These are phyloP conservation scores for Macrosiphum euphorbiae DNA, from an alignment of 2,888 invertebrate genomes.

Conservation along the genomic window DNA sequence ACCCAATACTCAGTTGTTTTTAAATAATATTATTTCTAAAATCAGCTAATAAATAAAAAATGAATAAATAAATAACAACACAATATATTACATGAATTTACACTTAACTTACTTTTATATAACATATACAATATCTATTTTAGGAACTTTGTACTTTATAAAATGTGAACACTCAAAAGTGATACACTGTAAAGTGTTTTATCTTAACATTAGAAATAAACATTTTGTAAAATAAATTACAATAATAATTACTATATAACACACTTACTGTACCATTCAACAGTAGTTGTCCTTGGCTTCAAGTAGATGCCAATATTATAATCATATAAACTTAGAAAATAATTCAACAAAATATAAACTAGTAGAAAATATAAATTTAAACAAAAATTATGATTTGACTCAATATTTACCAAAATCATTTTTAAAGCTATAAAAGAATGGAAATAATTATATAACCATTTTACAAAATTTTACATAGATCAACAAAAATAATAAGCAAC, in stretches of 20 bases:
- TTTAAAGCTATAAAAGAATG: background rate
- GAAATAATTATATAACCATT: conserved; percentile 39
- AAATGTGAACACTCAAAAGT: conserved; percentile 22
- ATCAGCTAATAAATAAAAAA: background rate
- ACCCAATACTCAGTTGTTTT: background rate
- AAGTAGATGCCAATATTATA: background rate
- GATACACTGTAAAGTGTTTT: conserved; percentile 44
- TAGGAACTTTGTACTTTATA: conserved; percentile 57
- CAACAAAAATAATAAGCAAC: background rate
- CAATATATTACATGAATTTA: conserved; percentile 42
- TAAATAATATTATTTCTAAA: background rate
- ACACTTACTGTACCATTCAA: background rate
- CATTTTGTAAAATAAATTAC: conserved; percentile 24
- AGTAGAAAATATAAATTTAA: background rate
- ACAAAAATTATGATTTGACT: background rate
- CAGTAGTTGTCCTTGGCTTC: background rate
- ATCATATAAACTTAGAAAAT: background rate
- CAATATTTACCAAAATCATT: conserved; percentile 26
- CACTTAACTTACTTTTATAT: background rate
- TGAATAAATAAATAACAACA: background rate
- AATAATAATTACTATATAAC: background rate
- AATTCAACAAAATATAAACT: conserved; percentile 37
- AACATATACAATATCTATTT: conserved; percentile 26
- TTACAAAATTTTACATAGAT: background rate
- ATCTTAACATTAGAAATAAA: background rate